Evolutionary conservation across 2,113 vertebrate genomes (phyloP).

Genomic region (Pygoscelis antarcticus): DNA sequence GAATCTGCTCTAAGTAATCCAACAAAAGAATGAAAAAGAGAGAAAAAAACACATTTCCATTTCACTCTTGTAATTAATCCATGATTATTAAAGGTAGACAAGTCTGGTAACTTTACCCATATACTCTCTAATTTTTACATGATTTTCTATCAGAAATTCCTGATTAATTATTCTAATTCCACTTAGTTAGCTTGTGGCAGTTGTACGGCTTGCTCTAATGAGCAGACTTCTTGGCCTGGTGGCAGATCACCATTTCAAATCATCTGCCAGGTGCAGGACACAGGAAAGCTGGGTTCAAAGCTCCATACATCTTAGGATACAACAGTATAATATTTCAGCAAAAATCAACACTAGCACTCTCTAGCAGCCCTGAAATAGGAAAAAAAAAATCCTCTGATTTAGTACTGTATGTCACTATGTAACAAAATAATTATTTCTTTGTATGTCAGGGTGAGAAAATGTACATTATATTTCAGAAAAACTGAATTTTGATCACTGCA

Average conservation of each 20-base stretch:
- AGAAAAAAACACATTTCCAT: background rate
- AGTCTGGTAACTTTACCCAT: background rate
- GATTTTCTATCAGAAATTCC: background rate
- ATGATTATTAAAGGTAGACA: background rate
- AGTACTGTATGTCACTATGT: background rate
- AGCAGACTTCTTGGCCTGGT: background rate
- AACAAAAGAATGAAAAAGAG: background rate
- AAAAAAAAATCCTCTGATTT: background rate
- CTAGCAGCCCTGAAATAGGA: background rate
- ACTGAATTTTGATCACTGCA: background rate
- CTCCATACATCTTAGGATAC: background rate
- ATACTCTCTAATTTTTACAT: background rate
- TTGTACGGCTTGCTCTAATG: background rate
- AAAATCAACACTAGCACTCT: background rate
- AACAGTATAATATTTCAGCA: conserved; percentile 27
- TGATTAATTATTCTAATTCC: background rate
- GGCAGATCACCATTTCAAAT: background rate
- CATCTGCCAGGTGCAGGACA: background rate
- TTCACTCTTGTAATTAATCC: background rate
- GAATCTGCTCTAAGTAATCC: background rate
- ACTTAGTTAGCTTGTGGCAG: background rate
- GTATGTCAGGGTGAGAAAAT: background rate
- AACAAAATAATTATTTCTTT: conserved; percentile 9
- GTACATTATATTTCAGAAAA: background rate
- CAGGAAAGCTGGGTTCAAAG: conserved; percentile 18